phyloP scores from a whole-genome alignment of 2,797 vertebrate genomes.

The Paramormyrops hopkinsi region DNA sequence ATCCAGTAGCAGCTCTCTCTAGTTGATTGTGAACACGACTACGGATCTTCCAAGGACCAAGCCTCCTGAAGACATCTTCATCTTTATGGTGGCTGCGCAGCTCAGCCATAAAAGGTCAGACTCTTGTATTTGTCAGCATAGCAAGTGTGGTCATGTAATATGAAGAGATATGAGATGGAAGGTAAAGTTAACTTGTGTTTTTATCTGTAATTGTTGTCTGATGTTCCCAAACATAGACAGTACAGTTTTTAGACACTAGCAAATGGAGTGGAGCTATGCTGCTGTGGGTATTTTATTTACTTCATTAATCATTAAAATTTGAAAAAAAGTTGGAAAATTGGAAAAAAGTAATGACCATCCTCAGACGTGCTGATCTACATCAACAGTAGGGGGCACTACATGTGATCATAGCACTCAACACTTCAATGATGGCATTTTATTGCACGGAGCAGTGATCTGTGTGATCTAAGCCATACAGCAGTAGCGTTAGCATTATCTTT shows the following conservation, averaged over 20 bases:
- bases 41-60: slow-evolving; percentile 1
- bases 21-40: neutral
- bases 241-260: neutral
- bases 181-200: neutral
- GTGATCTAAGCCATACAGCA: neutral
- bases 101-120: neutral
- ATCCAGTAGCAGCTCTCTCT: neutral
- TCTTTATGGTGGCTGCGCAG: neutral
- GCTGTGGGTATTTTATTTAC: neutral
- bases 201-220: neutral
- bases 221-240: neutral
- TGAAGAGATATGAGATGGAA: neutral
- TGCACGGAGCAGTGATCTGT: neutral
- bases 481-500: neutral
- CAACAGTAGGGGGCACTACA: neutral
- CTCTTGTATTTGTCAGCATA: neutral
- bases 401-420: neutral
- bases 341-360: neutral
- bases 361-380: neutral
- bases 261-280: neutral
- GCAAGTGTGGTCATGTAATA: neutral
- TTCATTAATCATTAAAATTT: neutral
- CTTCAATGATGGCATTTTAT: neutral
- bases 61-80: neutral
- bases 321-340: neutral